A percentile compares a stretch with the other conserved stretches of the same genome.
Evolutionary conservation across 2,113 vertebrate genomes (phyloP).

Genomic region (Oncorhynchus nerka): DNA sequence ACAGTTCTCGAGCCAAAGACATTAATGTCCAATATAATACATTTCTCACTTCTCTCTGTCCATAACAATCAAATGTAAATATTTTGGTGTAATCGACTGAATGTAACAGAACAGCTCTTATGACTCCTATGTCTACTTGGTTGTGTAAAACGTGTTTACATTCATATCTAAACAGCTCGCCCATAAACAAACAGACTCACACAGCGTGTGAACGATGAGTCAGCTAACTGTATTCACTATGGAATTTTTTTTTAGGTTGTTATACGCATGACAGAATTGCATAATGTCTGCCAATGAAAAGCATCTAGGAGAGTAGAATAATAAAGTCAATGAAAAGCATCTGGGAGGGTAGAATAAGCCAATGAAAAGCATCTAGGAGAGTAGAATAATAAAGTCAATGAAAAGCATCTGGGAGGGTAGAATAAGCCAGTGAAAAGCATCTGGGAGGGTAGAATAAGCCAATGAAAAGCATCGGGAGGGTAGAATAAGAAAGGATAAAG

Average conservation of each 20-base stretch:
- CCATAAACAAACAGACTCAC: slow-evolving; percentile 58
- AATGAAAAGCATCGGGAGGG: slow-evolving; percentile 62
- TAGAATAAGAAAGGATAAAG: slow-evolving; percentile 43
- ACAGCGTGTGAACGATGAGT: slow-evolving; percentile 43
- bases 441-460: slow-evolving; percentile 48
- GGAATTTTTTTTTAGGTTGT: slow-evolving; percentile 58
- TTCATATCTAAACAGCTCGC: slow-evolving; percentile 68
- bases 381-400: slow-evolving; percentile 47
- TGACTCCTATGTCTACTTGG: slow-evolving; percentile 53
- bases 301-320: slow-evolving; percentile 52
- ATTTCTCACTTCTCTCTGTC: slow-evolving; percentile 44
- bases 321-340: slow-evolving; percentile 54
- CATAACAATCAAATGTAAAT: slow-evolving; percentile 57
- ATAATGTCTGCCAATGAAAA: slow-evolving; percentile 71
- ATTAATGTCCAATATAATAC: slow-evolving; percentile 66
- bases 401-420: slow-evolving; percentile 58
- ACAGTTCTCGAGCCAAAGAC: slow-evolving; percentile 78
- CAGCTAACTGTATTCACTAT: slow-evolving; percentile 47
- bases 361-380: slow-evolving; percentile 62
- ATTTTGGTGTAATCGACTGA: slow-evolving; percentile 66
- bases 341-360: slow-evolving; percentile 50
- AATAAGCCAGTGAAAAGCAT: slow-evolving; percentile 32
- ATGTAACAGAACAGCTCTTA: slow-evolving; percentile 58
- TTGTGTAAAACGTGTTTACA: slow-evolving; percentile 64
- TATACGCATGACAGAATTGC: slow-evolving; percentile 70